These are phyloP conservation scores for Agrochola lychnidis DNA, from an alignment of 2,888 invertebrate species.

Conservation along the genomic window DNA sequence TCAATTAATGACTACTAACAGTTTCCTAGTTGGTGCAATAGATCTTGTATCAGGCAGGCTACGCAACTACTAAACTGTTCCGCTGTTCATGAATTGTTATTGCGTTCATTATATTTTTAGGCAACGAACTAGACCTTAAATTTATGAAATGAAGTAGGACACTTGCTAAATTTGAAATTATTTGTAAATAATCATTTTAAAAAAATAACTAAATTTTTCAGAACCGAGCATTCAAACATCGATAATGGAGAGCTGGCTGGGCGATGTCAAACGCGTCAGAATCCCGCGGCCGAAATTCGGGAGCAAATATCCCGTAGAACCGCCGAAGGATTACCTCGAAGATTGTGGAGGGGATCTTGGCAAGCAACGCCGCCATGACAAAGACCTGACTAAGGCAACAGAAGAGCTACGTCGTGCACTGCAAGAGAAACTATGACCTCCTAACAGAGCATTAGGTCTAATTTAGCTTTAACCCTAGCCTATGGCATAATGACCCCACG, in stretches of 20 bases:
- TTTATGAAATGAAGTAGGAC: background rate
- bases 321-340: conserved; percentile 95
- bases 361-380: conserved; percentile 87
- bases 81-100: conserved; percentile 15
- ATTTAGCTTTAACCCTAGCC: conserved; percentile 71
- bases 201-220: conserved; percentile 6
- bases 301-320: conserved; percentile 92
- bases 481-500: conserved; percentile 67
- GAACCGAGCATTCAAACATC: conserved; percentile 15
- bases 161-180: background rate
- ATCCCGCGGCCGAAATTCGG: conserved; percentile 96
- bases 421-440: conserved; percentile 94
- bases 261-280: conserved; percentile 95
- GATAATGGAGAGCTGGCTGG: conserved; percentile 95
- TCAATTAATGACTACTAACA: conserved; percentile 62
- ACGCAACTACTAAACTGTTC: conserved; percentile 26
- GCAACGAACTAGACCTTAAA: background rate
- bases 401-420: conserved; percentile 94
- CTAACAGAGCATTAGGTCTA: conserved; percentile 66
- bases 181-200: background rate
- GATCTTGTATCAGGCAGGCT: conserved; percentile 37
- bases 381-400: conserved; percentile 92
- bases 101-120: conserved; percentile 39
- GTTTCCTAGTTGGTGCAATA: conserved; percentile 68
- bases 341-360: conserved; percentile 90